phyloP scores from a whole-genome alignment of 2,797 vertebrate species.

The Spondyliosoma cantharus region DNA sequence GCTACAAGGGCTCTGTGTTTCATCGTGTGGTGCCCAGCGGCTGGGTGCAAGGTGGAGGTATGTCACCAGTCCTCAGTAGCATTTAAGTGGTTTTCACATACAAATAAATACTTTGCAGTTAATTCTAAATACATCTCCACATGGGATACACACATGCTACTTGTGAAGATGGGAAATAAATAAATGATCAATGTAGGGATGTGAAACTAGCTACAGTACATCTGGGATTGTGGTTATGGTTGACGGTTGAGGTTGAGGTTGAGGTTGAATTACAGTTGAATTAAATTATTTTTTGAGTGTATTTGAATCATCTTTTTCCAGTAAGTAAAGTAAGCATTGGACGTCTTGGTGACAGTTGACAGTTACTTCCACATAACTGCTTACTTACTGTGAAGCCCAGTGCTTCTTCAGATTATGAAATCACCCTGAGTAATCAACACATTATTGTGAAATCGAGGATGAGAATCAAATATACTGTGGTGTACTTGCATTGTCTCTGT shows the following conservation, averaged over 20 bases:
- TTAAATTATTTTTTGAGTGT: neutral
- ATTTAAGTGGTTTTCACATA: neutral
- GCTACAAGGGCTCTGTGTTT: conserved; percentile 89
- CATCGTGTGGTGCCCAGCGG: conserved; percentile 89
- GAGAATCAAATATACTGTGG: neutral
- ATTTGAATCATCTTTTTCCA: neutral
- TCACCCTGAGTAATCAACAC: neutral
- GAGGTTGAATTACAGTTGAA: neutral
- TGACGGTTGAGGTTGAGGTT: too few relatives aligned
- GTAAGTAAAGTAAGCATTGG: neutral
- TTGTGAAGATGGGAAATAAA: neutral
- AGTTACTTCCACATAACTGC: neutral
- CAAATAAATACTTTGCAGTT: neutral
- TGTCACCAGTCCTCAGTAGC: neutral
- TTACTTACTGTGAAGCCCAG: neutral
- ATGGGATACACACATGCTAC: neutral
- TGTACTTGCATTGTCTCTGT: neutral
- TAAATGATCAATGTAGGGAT: neutral
- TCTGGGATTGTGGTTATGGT: neutral
- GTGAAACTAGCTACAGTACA: neutral
- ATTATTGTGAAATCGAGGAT: neutral
- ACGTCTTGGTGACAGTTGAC: too few relatives aligned
- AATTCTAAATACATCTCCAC: conserved; percentile 3
- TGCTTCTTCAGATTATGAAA: neutral
- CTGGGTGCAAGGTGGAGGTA: conserved; percentile 95